Conservation (phyloP, 2,888 invertebrate genomes). For the Zygothrica quintamaculata region DNA sequence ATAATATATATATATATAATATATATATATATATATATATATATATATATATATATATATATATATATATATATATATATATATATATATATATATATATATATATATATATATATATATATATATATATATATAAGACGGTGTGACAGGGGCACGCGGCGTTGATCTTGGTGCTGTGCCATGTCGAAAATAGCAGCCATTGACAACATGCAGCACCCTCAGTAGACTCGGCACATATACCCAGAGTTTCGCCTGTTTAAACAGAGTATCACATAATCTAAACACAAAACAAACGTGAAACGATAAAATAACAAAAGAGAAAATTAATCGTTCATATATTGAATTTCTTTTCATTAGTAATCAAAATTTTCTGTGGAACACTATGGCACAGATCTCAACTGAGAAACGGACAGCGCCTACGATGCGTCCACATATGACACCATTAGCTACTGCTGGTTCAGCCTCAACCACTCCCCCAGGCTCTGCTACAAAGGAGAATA, state of each 20-base stretch:
- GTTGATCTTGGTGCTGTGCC: constrained; percentile 82
- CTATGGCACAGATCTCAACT: constrained; percentile 83
- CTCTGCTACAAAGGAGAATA: constrained; percentile 77
- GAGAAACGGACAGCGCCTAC: constrained; percentile 79
- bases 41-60: too few relatives aligned
- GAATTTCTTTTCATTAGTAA: constrained; percentile 49
- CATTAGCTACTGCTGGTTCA: constrained; percentile 16
- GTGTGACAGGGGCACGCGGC: constrained; percentile 14
- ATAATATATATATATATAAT: too few relatives aligned
- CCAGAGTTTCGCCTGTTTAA: constrained; percentile 10
- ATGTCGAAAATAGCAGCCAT: constrained; percentile 83
- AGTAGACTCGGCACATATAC: constrained; percentile 7
- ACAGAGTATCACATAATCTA: constrained; percentile 48
- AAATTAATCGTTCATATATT: not conserved
- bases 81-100: too few relatives aligned
- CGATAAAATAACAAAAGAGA: not conserved
- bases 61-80: too few relatives aligned
- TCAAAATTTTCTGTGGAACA: constrained; percentile 77
- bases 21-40: too few relatives aligned
- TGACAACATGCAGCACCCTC: constrained; percentile 53
- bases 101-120: too few relatives aligned
- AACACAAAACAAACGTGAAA: constrained; percentile 27
- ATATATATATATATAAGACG: not conserved
- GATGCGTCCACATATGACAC: constrained; percentile 47
- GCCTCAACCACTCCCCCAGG: constrained; percentile 14